A percentile compares a stretch with the other conserved stretches of the same genome.
Conservation (phyloP, 2,113 vertebrate genomes). For the Bettongia penicillata region DNA sequence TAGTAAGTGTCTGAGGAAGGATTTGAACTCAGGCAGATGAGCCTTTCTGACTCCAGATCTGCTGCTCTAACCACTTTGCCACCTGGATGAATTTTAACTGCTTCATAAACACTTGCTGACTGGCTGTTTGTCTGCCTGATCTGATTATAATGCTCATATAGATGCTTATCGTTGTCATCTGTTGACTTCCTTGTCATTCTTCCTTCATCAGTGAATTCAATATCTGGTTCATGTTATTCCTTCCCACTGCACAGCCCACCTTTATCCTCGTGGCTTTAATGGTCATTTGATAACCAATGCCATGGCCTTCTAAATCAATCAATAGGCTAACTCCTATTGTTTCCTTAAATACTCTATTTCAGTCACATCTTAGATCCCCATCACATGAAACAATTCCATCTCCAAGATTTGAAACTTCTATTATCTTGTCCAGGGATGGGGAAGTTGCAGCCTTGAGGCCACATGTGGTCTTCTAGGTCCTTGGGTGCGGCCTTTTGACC, state of each 20-base stretch:
- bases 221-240: background rate
- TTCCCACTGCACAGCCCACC: background rate
- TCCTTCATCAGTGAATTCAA: background rate
- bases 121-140: background rate
- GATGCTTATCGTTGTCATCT: background rate
- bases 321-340: background rate
- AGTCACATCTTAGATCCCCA: background rate
- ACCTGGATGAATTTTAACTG: background rate
- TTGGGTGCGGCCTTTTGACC: too few relatives aligned
- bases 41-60: too few relatives aligned
- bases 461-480: too few relatives aligned
- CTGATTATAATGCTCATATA: background rate
- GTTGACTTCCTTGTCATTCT: background rate
- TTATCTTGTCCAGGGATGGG: background rate
- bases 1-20: background rate
- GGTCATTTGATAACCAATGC: background rate
- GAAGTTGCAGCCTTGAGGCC: too few relatives aligned
- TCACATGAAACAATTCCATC: background rate
- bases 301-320: background rate
- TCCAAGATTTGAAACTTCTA: background rate
- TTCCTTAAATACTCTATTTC: background rate
- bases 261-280: background rate
- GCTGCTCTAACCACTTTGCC: background rate
- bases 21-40: background rate
- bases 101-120: background rate